Conservation (phyloP, 2,797 vertebrate species). For the Anableps anableps region DNA sequence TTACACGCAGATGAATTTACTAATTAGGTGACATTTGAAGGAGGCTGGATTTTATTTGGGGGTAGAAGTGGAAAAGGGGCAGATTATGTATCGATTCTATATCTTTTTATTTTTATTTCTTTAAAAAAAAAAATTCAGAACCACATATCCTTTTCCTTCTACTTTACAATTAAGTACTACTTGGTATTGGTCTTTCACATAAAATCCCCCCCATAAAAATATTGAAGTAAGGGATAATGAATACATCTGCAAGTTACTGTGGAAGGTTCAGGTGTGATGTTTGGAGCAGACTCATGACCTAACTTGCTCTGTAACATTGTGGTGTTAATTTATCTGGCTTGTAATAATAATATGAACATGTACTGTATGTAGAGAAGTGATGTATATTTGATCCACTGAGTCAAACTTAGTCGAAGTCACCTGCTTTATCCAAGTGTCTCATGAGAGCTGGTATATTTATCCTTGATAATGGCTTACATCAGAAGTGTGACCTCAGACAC, state of each 20-base stretch:
- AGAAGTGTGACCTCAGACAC: conserved; percentile 45
- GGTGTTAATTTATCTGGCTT: conserved; percentile 9
- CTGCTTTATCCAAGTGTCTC: conserved; percentile 64
- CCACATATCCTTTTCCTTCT: neutral
- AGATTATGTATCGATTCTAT: neutral
- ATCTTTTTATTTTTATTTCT: neutral
- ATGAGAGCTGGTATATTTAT: conserved; percentile 69
- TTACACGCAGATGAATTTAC: too few species aligned
- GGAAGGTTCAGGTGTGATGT: neutral
- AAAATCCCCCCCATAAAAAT: neutral
- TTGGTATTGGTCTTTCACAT: neutral
- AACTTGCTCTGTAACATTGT: neutral
- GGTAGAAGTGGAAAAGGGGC: neutral
- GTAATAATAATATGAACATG: neutral
- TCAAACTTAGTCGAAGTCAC: conserved; percentile 65
- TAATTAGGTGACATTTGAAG: neutral
- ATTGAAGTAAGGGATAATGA: neutral
- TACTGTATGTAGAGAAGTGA: neutral
- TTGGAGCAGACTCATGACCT: neutral
- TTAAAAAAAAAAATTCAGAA: neutral
- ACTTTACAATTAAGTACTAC: neutral
- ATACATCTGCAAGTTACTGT: neutral
- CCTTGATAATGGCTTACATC: conserved; percentile 76
- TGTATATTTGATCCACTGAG: conserved; percentile 11
- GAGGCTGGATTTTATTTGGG: neutral